phyloP scores from a whole-genome alignment of 2,113 vertebrate genomes.

The Mesoclemmys tuberculata region DNA sequence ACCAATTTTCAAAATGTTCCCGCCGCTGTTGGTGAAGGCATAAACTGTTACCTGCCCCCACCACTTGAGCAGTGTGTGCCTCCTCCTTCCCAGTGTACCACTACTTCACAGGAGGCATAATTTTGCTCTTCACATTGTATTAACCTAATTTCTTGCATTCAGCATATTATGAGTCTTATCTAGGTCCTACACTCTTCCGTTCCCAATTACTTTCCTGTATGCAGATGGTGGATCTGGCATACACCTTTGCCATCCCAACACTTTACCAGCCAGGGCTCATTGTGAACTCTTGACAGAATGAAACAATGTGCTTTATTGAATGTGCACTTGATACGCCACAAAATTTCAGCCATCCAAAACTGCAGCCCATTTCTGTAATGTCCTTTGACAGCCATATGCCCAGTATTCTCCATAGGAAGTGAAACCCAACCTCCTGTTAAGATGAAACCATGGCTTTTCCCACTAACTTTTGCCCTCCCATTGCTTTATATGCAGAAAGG shows the following conservation, averaged over 20 bases:
- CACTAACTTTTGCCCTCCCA: not conserved
- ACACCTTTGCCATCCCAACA: not conserved
- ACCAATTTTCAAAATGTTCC: not conserved
- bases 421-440: fast-evolving
- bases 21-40: not conserved
- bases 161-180: not conserved
- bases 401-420: not conserved
- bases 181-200: not conserved
- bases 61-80: not conserved
- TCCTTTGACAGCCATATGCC: not conserved
- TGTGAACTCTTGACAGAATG: not conserved
- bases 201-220: not conserved
- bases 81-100: not conserved
- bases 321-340: not conserved
- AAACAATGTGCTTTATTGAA: not conserved
- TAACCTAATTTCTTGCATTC: not conserved
- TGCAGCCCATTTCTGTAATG: not conserved
- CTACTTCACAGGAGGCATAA: not conserved
- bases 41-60: not conserved
- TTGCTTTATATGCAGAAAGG: not conserved
- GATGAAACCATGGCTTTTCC: not conserved
- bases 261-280: not conserved
- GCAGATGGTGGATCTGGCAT: not conserved
- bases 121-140: not conserved
- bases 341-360: not conserved